Evolutionary conservation across 2,797 vertebrate species (phyloP).

Genomic region (Pseudochirops corinnae): DNA sequence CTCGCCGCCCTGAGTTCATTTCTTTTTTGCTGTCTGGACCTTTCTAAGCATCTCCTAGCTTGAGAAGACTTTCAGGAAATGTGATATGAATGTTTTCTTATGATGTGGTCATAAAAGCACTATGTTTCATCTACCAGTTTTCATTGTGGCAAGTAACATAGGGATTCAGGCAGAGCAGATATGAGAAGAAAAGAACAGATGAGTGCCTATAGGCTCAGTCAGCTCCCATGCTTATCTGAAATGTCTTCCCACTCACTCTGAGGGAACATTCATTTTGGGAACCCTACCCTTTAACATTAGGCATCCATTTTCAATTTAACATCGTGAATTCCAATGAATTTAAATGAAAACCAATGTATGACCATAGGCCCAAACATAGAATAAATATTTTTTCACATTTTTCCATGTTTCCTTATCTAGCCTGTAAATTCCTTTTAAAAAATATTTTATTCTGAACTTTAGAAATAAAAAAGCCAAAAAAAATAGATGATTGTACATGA

Average conservation of each 20-base stretch:
- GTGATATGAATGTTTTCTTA: background rate
- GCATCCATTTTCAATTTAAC: background rate
- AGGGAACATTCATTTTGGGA: background rate
- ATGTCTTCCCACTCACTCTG: background rate
- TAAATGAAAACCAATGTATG: background rate
- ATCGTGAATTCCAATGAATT: background rate
- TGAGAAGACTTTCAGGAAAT: background rate
- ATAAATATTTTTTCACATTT: background rate
- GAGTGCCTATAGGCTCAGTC: background rate
- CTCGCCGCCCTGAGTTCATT: background rate
- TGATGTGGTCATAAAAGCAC: background rate
- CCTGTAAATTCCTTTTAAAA: background rate
- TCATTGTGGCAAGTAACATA: background rate
- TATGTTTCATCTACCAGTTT: background rate
- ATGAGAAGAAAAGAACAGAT: background rate
- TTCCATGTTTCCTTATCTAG: background rate
- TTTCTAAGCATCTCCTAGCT: background rate
- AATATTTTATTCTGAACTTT: background rate
- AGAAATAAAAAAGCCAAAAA: background rate
- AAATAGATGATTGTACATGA: background rate
- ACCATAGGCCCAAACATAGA: background rate
- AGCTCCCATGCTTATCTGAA: background rate
- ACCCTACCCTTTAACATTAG: background rate
- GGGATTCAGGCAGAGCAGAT: background rate
- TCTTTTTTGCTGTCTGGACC: background rate